Evolutionary conservation across 1,140 invertebrate species (phyloP), one percentile per base, ranked within the genome.

Genomic region (Saccostrea cuccullata): DNA sequence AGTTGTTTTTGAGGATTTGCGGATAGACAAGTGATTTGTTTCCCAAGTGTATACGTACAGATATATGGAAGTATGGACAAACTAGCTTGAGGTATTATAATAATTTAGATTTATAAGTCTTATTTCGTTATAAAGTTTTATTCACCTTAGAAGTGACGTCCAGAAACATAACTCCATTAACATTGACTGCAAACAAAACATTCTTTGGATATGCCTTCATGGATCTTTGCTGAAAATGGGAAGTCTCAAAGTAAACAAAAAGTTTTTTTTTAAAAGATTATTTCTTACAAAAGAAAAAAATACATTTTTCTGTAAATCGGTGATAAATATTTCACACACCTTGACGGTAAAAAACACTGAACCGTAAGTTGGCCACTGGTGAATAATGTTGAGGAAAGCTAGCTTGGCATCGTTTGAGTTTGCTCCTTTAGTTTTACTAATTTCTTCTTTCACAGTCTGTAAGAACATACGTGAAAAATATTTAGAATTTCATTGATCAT

Each of bases 311-410:
- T 64, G 58, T n/a, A 20, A 64, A n/a, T 64, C 15, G 26, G 15
- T 30, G 20, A 23, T 82, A 82, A 36, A 70, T 8, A 70, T 11
- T 1, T 20, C 55, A 55, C 11, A 84, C 9, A 93, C 93, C 91
- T 93, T 93, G 2, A 94, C 92, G 89, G 93, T 92, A 90, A 93
- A 94, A 89, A 94, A 94, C 0, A 94, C 92, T 9, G 92, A 93
- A 20, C 93, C 93, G 89, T 92, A 94, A 5, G 93, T 94, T 36
- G 91, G 91, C 89, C 88, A 91, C 26, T 90, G 89, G 47, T 82
- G 55, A 0, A 91, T 30, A 9, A 86, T 58, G 26, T 91, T 90
- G 20, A 93, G 89, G 64, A 93, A 93, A 9, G 88, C 89, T 6
- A 89, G 77, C 55, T 92, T 93, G 23, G 91, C 93, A 20, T 92